A percentile compares a stretch with the other conserved stretches of the same genome.
Conservation (phyloP, 2,113 vertebrate genomes). For the Cyprinus carpio region DNA sequence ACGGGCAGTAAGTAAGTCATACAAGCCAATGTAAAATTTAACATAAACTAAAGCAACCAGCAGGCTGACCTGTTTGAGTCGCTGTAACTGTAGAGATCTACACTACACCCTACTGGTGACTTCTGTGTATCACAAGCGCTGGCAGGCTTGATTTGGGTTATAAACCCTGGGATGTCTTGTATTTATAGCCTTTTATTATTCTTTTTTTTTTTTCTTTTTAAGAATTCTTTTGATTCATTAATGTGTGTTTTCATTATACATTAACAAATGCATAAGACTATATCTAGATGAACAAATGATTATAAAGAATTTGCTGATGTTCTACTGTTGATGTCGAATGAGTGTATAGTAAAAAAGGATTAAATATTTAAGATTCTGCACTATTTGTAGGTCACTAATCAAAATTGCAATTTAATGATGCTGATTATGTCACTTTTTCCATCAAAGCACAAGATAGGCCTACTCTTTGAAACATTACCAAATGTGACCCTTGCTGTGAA, state of each 20-base stretch:
- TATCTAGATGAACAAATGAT: neutral
- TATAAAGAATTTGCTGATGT: neutral
- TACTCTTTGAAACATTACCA: neutral
- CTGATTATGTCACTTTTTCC: neutral
- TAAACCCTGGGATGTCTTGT: neutral
- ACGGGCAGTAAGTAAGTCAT: neutral
- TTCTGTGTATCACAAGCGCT: neutral
- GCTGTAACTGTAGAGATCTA: constrained; percentile 9
- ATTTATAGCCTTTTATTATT: no score
- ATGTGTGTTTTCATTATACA: neutral
- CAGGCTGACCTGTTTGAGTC: neutral
- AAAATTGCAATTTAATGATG: neutral
- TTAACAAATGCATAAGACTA: neutral
- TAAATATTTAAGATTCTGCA: neutral
- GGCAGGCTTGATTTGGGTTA: neutral
- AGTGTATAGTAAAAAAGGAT: neutral
- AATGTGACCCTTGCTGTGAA: no score
- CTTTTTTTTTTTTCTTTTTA: no score
- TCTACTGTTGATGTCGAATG: neutral
- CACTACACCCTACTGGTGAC: constrained; percentile 52
- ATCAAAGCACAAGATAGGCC: neutral
- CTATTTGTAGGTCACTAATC: neutral
- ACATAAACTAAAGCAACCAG: neutral
- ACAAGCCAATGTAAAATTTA: neutral
- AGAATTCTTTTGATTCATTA: neutral